Conservation (phyloP, 1,140 invertebrate genomes). For the Zaprionus nigranus region DNA sequence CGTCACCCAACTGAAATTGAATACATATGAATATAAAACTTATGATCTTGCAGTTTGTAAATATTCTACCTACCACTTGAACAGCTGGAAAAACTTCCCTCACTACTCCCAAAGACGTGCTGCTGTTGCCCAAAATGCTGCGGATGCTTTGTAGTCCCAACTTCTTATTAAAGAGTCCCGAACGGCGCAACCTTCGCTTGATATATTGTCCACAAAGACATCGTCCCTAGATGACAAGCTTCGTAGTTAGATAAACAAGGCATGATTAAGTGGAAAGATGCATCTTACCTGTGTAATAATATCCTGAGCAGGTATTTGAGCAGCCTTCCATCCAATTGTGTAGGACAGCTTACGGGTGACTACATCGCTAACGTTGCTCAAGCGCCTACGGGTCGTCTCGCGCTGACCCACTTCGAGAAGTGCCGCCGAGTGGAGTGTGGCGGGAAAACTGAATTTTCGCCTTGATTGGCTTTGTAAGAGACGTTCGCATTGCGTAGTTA, state of each 20-base stretch:
- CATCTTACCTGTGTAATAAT: constrained; percentile 85
- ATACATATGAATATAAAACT: background rate
- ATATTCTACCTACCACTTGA: constrained; percentile 66
- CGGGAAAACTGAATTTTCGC: constrained; percentile 87
- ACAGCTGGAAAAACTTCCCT: constrained; percentile 87
- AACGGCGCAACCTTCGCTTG: constrained; percentile 87
- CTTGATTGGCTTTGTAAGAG: constrained; percentile 71
- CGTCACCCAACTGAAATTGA: constrained; percentile 85
- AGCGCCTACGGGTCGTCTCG: constrained; percentile 85
- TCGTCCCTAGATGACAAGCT: constrained; percentile 83
- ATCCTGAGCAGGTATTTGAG: constrained; percentile 86
- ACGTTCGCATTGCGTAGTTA: constrained; percentile 65
- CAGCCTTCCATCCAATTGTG: constrained; percentile 89
- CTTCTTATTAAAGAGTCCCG: constrained; percentile 88
- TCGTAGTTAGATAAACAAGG: background rate
- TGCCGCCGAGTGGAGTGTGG: constrained; percentile 84
- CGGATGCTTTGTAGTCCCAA: constrained; percentile 88
- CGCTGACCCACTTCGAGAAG: constrained; percentile 73
- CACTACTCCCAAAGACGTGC: constrained; percentile 85
- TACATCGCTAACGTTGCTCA: constrained; percentile 90
- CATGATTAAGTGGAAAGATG: background rate
- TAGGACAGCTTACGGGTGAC: constrained; percentile 89
- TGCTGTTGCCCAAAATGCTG: constrained; percentile 86
- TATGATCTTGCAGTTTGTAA: background rate
- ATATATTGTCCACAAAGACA: constrained; percentile 89